These are phyloP conservation scores for Rhinogobius similis DNA, from an alignment of 2,113 vertebrate species.

Conservation along the genomic window DNA sequence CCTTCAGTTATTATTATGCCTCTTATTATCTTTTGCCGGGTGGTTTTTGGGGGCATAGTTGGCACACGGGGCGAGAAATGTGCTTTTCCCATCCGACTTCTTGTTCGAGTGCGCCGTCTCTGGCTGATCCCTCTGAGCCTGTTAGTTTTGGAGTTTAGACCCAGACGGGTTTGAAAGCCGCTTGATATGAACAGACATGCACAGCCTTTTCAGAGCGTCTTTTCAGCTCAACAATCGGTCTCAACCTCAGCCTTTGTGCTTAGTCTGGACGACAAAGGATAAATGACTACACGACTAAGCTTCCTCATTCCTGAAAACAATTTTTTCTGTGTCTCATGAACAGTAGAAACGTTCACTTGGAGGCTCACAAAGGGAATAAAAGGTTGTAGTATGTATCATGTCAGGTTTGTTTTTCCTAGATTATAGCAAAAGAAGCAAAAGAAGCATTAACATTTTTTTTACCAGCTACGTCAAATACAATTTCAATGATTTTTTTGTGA, in stretches of 20 bases:
- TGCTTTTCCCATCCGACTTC: constrained; percentile 36
- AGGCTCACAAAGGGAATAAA: neutral
- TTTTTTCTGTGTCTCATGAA: neutral
- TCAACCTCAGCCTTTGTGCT: neutral
- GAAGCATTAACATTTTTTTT: no score
- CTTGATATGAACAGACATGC: neutral
- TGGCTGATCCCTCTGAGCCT: constrained; percentile 47
- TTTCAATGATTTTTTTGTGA: no score
- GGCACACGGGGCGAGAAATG: constrained; percentile 43
- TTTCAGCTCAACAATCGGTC: neutral
- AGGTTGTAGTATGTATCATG: neutral
- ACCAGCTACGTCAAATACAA: no score
- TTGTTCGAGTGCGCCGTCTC: constrained; percentile 27
- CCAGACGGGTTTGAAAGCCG: constrained; percentile 25
- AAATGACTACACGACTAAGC: neutral
- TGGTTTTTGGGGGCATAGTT: constrained; percentile 36
- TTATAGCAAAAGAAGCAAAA: no score
- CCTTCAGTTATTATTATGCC: constrained; percentile 39
- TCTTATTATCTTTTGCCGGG: constrained; percentile 36
- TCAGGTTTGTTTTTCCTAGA: neutral
- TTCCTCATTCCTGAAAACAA: constrained; percentile 2
- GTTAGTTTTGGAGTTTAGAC: constrained; percentile 53
- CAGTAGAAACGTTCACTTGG: neutral
- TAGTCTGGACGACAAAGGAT: neutral
- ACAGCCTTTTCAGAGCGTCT: neutral